Percentiles rank a stretch among this genome's conserved stretches.
phyloP scores from a whole-genome alignment of 2,113 vertebrate genomes.

The Anhinga rufa region DNA sequence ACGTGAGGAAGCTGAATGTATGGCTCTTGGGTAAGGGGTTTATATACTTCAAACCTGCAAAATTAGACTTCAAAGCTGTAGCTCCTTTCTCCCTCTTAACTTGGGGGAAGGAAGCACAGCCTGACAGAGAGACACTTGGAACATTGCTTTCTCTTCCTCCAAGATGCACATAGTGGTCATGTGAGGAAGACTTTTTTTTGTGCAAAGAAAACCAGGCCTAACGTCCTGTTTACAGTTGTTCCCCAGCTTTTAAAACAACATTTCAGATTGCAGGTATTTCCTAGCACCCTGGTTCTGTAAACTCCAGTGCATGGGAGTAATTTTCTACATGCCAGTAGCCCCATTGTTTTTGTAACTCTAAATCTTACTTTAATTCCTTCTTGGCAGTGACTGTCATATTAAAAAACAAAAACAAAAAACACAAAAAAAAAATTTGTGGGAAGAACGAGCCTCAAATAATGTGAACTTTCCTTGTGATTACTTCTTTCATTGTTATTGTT shows the following conservation, averaged over 20 bases:
- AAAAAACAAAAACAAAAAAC: background rate
- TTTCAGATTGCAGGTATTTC: background rate
- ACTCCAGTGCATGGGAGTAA: background rate
- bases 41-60: background rate
- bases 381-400: background rate
- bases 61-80: background rate
- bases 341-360: background rate
- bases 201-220: background rate
- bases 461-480: background rate
- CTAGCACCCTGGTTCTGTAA: background rate
- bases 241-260: background rate
- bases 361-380: background rate
- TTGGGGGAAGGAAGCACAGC: background rate
- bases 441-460: background rate
- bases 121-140: background rate
- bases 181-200: background rate
- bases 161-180: background rate
- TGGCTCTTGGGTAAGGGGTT: background rate
- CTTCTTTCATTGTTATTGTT: conserved; percentile 6
- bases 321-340: background rate
- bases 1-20: background rate
- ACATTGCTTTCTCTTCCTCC: background rate
- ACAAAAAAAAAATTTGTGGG: background rate
- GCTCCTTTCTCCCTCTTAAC: background rate
- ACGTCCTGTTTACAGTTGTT: background rate